Base-by-base conservation (phyloP, 2,888 invertebrate genomes). In the Troides helena region DNA sequence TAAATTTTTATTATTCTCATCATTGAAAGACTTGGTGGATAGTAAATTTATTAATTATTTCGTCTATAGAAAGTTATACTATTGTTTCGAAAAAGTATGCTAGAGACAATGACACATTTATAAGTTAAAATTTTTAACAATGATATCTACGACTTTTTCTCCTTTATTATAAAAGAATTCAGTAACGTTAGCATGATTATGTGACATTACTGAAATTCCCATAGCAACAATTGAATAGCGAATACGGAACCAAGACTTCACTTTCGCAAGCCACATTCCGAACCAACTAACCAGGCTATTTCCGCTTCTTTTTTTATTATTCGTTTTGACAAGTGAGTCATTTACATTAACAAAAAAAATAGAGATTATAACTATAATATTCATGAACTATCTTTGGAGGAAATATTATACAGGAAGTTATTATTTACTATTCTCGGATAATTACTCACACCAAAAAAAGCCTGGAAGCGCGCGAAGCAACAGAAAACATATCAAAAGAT, bases 401-500 rank as follows among this genome's bases (percentile, higher is more conserved):
- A 30, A 1, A 10, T 58, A 23, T 25, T 58, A 30, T 1, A 17
- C 25, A 59, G 25, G 25, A 59, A 59, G 30, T 23, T 59, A 23
- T 5, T 25, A 25, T 30, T 59, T 30, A 59, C 25, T 18, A 53
- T 53, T 53, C 53, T 59, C 12, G 59, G 18, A 23, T 17, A 59
- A 30, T 59, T 59, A 3, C 25, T 59, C 12, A 14, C 58, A 12
- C 6, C 14, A 59, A 59, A 67, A 21, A 58, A 50, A 4, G 14
- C 30, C 56, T 21, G 25, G 53, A n/a, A 69, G 57, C 69, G 56
- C 25, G 43, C 30, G 53, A 18, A 53, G 10, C 18, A n/a, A 53
- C 53, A 3, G 53, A 53, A n/a, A 53, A 36, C 30, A 23, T 46
- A 63, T 50, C n/a, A 30, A 57, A 43, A 63, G 63, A 67, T 63